Evolutionary conservation across 2,113 vertebrate species (phyloP), one percentile per base, ranked within the genome.

Genomic region (Speoplatyrhinus poulsoni): DNA sequence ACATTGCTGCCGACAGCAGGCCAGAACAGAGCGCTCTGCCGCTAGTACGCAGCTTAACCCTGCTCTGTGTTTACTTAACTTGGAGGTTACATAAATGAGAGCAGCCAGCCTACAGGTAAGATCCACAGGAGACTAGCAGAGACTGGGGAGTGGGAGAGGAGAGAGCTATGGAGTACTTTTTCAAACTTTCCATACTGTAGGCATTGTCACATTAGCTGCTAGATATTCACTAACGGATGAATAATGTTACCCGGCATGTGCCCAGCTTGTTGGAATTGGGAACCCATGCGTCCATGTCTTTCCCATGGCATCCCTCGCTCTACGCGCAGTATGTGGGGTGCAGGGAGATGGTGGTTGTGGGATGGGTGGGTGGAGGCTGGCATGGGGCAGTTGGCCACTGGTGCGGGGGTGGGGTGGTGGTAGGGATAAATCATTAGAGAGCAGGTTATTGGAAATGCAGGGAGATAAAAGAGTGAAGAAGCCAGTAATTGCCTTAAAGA

Each of bases 401-500:
- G 85, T 87, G 83, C 60, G 85, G 85, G 72, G 41, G 47, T 70
- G 64, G 65, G 41, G 26, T 65, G 9, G 69, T 81, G 77, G 78
- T 73, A 69, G 85, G 89, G 91, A 92, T 93, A 92, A 92, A 93
- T 93, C 92, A 93, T 93, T 93, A 92, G 92, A 91, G 88, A 89
- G 89, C 94, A 92, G 95, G 93, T 96, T 95, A 95, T 95, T 95
- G 92, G 91, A 93, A 93, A 95, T 94, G 75, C 93, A 93, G 87
- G 90, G 81, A 91, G 93, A 95, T 92, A 90, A 94, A 93, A 94
- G 95, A 94, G 81, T 93, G 94, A 92, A 92, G 94, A 93, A 95
- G 85, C 91, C 95, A 94, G 95, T 98, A 99, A 98, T 99, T 98
- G 97, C 96, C 96, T 98, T 95, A 96, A 98, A 95, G 96, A 97